A percentile compares a stretch with the other conserved stretches of the same genome.
These are phyloP conservation scores for Rhinophrynus dorsalis DNA, from an alignment of 2,797 vertebrate species.

Conservation along the genomic window DNA sequence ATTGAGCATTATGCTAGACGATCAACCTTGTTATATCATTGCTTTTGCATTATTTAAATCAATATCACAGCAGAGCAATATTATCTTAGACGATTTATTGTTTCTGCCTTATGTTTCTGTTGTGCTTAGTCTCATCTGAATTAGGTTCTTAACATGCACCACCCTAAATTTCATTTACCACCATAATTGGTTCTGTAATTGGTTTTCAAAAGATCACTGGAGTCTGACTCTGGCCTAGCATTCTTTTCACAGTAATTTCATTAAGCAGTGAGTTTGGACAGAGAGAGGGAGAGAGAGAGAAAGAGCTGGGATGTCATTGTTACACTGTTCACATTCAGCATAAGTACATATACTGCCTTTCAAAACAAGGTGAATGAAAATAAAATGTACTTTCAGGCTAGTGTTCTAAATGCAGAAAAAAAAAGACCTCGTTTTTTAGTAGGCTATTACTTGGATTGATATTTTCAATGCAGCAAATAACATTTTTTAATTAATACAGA, in stretches of 20 bases:
- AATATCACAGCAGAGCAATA: background rate
- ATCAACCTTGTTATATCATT: constrained; percentile 24
- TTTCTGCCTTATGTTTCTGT: background rate
- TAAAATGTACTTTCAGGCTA: background rate
- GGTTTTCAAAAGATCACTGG: constrained; percentile 28
- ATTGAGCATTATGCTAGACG: background rate
- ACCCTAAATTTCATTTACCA: constrained; percentile 41
- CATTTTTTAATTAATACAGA: too few relatives aligned
- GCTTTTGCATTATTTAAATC: constrained; percentile 15
- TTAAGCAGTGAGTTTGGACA: background rate
- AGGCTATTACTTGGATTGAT: too few relatives aligned
- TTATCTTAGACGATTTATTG: constrained; percentile 22
- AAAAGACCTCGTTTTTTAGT: background rate
- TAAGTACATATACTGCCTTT: background rate
- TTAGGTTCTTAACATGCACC: constrained; percentile 30
- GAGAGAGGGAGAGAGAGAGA: too few relatives aligned
- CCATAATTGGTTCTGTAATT: constrained; percentile 43
- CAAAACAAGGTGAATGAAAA: background rate
- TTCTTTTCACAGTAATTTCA: constrained; percentile 32
- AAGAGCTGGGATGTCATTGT: constrained; percentile 12
- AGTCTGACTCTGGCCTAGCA: constrained; percentile 14
- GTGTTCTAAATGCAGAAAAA: background rate
- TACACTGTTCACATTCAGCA: constrained; percentile 10
- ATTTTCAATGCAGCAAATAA: too few relatives aligned
- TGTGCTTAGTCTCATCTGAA: constrained; percentile 10